Evolutionary conservation across 1,140 invertebrate genomes (phyloP).

Genomic region (Trichomalopsis sarcophagae): DNA sequence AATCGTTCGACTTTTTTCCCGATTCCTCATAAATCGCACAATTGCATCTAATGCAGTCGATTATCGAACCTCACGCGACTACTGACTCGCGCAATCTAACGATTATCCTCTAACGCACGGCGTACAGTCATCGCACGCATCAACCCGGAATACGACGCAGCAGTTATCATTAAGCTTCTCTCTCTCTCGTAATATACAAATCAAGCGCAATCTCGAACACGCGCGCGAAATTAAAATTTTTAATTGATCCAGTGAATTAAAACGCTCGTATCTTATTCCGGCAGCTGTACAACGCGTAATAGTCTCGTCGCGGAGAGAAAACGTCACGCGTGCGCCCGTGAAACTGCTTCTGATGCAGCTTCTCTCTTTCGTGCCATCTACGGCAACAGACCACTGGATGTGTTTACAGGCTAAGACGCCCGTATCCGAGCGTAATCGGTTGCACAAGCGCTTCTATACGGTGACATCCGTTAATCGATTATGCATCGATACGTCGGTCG

Average conservation of each 20-base stretch:
- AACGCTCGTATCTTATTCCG: not conserved
- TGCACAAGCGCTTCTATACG: not conserved
- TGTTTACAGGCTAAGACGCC: not conserved
- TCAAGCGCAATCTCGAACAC: not conserved
- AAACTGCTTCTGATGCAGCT: not conserved
- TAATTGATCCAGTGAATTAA: not conserved
- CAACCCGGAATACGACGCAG: not conserved
- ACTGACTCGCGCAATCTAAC: not conserved
- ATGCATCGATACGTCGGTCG: not conserved
- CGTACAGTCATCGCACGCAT: not conserved
- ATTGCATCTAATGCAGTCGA: not conserved
- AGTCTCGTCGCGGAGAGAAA: not conserved
- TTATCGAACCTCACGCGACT: not conserved
- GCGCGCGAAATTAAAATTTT: not conserved
- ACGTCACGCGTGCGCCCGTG: slow-evolving; percentile 4
- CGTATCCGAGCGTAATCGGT: not conserved
- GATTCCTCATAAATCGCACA: not conserved
- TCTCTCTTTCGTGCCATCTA: not conserved
- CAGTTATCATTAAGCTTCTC: not conserved
- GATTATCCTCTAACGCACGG: not conserved
- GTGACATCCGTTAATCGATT: not conserved
- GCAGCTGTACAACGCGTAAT: not conserved
- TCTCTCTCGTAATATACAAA: not conserved
- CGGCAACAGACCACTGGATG: not conserved
- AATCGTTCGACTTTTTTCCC: not conserved